Evolutionary conservation across 2,797 vertebrate species (phyloP).

Genomic region (Smutsia gigantea): DNA sequence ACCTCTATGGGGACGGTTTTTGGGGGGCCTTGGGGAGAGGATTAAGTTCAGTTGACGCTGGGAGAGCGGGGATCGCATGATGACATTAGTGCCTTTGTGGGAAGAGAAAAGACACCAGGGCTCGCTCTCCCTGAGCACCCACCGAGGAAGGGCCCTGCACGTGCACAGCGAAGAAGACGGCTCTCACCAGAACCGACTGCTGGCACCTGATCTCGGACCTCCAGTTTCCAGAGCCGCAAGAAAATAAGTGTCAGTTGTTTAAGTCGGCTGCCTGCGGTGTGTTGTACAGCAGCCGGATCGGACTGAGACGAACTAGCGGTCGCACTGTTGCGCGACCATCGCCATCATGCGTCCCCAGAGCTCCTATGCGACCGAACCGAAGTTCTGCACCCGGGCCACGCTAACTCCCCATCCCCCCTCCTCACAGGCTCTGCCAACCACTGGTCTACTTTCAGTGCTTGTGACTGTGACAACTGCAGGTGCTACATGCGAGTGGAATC

Average conservation of each 20-base stretch:
- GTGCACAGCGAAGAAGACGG: not conserved
- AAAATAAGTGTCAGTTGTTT: not conserved
- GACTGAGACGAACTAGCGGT: not conserved
- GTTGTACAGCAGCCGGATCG: not conserved
- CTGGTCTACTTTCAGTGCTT: not conserved
- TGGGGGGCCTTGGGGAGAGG: not conserved
- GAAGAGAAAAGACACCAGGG: not conserved
- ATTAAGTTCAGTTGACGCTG: not conserved
- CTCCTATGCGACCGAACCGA: no score
- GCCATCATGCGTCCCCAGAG: not conserved
- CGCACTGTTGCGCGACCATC: rapidly evolving
- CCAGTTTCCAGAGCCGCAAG: not conserved
- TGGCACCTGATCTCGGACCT: not conserved
- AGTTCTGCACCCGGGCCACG: not conserved
- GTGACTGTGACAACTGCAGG: not conserved
- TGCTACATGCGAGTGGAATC: not conserved
- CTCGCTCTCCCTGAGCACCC: no score
- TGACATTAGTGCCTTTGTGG: not conserved
- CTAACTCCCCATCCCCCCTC: no score
- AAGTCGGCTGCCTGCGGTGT: rapidly evolving
- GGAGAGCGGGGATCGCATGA: not conserved
- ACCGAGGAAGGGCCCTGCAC: not conserved
- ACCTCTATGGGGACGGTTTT: not conserved
- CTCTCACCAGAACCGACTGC: not conserved
- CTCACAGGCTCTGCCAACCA: not conserved